phyloP scores from a whole-genome alignment of 2,888 invertebrate species.

The Lochmaea capreae region DNA sequence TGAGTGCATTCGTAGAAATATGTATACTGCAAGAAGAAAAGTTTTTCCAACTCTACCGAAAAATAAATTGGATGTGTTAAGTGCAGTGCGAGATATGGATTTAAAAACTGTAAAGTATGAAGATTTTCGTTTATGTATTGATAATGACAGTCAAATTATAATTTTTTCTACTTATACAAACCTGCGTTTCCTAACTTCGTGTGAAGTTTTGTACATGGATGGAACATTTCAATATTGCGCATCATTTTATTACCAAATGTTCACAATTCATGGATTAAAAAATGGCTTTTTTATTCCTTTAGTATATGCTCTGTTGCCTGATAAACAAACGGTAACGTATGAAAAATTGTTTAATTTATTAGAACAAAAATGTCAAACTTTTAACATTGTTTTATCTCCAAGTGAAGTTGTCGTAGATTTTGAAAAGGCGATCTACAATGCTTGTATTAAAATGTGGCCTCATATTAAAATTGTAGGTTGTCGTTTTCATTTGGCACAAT shows the following conservation, averaged over 20 bases:
- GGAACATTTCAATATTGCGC: conserved; percentile 12
- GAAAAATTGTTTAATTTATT: not conserved
- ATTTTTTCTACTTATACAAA: too few species aligned
- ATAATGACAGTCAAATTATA: too few species aligned
- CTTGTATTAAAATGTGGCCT: too few species aligned
- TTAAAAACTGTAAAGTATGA: not conserved
- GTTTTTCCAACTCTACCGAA: conserved; percentile 2
- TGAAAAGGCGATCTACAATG: not conserved
- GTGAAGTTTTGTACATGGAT: not conserved
- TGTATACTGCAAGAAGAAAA: not conserved
- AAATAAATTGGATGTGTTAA: conserved; percentile 1
- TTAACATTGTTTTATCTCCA: not conserved
- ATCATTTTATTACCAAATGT: conserved; percentile 2
- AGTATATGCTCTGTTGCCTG: not conserved
- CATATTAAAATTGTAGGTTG: too few species aligned
- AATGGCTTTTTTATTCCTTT: conserved; percentile 1
- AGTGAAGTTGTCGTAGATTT: not conserved
- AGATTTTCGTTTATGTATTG: not conserved
- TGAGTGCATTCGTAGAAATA: conserved; percentile 5
- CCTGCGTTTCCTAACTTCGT: not conserved
- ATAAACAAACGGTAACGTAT: conserved; percentile 3
- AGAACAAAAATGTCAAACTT: not conserved
- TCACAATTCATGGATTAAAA: conserved; percentile 12
- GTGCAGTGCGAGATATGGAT: conserved; percentile 1
- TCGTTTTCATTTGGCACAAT: too few species aligned